Evolutionary conservation across 1,140 invertebrate genomes (phyloP).

Genomic region (Pseudomyrmex gracilis): DNA sequence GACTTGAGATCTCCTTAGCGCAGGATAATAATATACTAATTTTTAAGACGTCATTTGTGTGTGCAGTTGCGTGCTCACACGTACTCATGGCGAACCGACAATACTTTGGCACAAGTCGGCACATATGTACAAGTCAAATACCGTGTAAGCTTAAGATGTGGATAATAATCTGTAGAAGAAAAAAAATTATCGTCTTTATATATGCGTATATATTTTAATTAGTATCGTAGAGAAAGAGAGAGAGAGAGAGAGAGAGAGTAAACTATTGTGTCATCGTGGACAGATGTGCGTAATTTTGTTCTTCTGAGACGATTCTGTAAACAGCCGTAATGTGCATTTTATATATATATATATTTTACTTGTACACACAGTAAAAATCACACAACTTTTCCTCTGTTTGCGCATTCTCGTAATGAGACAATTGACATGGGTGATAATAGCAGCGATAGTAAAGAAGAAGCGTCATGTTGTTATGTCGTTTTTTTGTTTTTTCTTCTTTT

Average conservation of each 20-base stretch:
- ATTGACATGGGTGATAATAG: neutral
- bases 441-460: conserved; percentile 12
- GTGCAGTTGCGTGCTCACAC: conserved; percentile 29
- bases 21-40: neutral
- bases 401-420: conserved; percentile 32
- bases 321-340: neutral
- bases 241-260: too few relatives aligned
- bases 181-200: conserved; percentile 30
- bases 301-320: conserved; percentile 11
- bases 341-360: conserved; percentile 44
- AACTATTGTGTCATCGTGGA: neutral
- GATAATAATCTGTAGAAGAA: conserved; percentile 30
- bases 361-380: conserved; percentile 34
- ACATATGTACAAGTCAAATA: conserved; percentile 61
- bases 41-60: conserved; percentile 4
- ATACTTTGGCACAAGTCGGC: conserved; percentile 69
- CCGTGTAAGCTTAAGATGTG: conserved; percentile 51
- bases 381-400: neutral
- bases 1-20: neutral
- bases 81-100: conserved; percentile 64
- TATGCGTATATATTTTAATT: conserved; percentile 39
- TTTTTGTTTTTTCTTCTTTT: too few relatives aligned
- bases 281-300: conserved; percentile 22
- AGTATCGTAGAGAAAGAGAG: too few relatives aligned
- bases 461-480: conserved; percentile 22